These are phyloP conservation scores for Hesperia comma DNA, from an alignment of 2,888 invertebrate genomes.

Conservation along the genomic window DNA sequence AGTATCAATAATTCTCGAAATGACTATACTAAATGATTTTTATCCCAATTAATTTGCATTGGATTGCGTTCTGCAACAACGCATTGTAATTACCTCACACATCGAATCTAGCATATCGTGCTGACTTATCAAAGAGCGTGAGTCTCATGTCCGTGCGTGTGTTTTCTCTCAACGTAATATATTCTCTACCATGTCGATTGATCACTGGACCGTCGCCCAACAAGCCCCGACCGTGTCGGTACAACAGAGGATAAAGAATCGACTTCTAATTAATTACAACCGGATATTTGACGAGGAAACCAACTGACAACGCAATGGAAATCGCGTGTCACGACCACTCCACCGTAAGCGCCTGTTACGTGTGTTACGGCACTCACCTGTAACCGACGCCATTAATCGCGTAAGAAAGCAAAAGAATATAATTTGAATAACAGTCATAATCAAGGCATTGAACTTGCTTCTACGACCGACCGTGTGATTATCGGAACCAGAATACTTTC, in stretches of 20 bases:
- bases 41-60: slow-evolving; percentile 47
- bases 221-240: slow-evolving; percentile 36
- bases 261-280: slow-evolving; percentile 55
- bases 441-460: slow-evolving; percentile 81
- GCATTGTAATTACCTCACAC: slow-evolving; percentile 1
- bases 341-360: slow-evolving; percentile 52
- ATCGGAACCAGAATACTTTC: slow-evolving; percentile 78
- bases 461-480: slow-evolving; percentile 67
- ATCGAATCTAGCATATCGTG: slow-evolving; percentile 26
- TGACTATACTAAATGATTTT: not conserved
- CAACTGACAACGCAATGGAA: slow-evolving; percentile 43
- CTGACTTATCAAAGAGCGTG: slow-evolving; percentile 23
- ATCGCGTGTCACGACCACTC: slow-evolving; percentile 42
- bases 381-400: slow-evolving; percentile 57
- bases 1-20: too few species aligned
- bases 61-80: slow-evolving; percentile 17
- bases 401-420: slow-evolving; percentile 68
- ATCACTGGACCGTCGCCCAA: slow-evolving; percentile 25
- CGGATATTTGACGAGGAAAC: slow-evolving; percentile 45
- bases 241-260: slow-evolving; percentile 47
- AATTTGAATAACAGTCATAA: slow-evolving; percentile 77
- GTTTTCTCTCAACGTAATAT: slow-evolving; percentile 22
- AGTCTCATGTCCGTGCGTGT: slow-evolving; percentile 10
- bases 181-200: slow-evolving; percentile 20
- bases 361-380: slow-evolving; percentile 66